phyloP scores from a whole-genome alignment of 2,797 vertebrate species.

The Apodemus agrarius region DNA sequence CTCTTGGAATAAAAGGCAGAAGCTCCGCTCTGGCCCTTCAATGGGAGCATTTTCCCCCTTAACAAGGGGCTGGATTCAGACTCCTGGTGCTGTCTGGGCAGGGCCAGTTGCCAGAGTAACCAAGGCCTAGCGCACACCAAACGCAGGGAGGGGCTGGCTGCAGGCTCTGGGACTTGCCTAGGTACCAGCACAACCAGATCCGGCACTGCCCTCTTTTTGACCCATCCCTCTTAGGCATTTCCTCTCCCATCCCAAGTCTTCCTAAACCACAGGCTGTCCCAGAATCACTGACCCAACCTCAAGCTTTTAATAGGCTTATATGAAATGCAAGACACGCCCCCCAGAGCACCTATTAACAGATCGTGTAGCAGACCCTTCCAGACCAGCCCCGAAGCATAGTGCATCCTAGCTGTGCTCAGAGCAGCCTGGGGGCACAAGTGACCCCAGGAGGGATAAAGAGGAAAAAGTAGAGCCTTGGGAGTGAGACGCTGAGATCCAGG shows the following conservation, averaged over 20 bases:
- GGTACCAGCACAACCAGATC: background rate
- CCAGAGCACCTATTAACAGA: background rate
- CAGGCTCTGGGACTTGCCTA: background rate
- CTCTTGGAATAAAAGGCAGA: constrained; percentile 79
- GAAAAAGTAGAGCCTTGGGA: background rate
- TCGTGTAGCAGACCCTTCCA: background rate
- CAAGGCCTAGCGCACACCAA: constrained; percentile 63
- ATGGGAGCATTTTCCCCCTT: constrained; percentile 85
- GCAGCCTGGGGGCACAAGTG: fast-evolving
- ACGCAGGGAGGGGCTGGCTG: constrained; percentile 45
- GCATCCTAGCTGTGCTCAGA: background rate
- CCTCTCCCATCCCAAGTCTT: background rate
- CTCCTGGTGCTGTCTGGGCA: constrained; percentile 80
- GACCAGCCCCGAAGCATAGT: background rate
- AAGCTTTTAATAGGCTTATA: background rate
- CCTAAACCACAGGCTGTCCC: background rate
- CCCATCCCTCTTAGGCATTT: background rate
- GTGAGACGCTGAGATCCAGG: background rate
- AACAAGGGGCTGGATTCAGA: constrained; percentile 89
- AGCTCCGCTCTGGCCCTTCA: constrained; percentile 79
- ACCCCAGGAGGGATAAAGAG: background rate
- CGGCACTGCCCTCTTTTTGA: background rate
- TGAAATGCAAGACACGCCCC: background rate
- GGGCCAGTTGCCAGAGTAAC: constrained; percentile 87
- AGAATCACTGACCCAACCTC: too few relatives aligned